Conservation (phyloP, 2,113 vertebrate species). For the Leucopternis melanops region DNA sequence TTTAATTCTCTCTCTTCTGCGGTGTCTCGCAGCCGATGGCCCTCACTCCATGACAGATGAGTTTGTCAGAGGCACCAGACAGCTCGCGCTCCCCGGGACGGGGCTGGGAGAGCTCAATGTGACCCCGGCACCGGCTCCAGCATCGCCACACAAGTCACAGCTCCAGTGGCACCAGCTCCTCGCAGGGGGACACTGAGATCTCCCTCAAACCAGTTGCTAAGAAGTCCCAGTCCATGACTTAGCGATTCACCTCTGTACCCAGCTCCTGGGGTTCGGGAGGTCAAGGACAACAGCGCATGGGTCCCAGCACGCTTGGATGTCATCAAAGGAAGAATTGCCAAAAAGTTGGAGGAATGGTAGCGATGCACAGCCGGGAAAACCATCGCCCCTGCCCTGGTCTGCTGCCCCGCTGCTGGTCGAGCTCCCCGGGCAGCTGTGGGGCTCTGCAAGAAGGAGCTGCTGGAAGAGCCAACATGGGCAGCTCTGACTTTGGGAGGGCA, state of each 20-base stretch:
- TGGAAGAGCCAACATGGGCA: not conserved
- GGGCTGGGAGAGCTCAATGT: not conserved
- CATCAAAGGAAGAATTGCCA: not conserved
- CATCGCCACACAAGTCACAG: not conserved
- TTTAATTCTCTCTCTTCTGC: conserved; percentile 49
- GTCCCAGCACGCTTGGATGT: fast-evolving
- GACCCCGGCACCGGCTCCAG: not conserved
- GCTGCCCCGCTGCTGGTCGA: not conserved
- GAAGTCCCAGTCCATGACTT: fast-evolving
- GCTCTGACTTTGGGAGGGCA: not conserved
- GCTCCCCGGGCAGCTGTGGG: fast-evolving
- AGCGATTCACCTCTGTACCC: not conserved
- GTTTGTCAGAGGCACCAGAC: conserved; percentile 33
- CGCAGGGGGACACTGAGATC: fast-evolving
- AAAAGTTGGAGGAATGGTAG: not conserved
- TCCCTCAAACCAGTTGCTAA: not conserved
- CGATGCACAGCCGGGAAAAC: not conserved
- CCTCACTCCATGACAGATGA: conserved; percentile 64
- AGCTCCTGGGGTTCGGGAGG: fast-evolving
- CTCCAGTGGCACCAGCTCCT: not conserved
- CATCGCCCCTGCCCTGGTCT: not conserved
- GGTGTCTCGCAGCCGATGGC: not conserved
- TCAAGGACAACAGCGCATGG: fast-evolving
- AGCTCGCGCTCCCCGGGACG: not conserved
- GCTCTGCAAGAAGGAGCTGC: not conserved